A percentile compares a stretch with the other conserved stretches of the same genome.
phyloP scores from a whole-genome alignment of 2,888 invertebrate species.

The Frankliniella fusca region DNA sequence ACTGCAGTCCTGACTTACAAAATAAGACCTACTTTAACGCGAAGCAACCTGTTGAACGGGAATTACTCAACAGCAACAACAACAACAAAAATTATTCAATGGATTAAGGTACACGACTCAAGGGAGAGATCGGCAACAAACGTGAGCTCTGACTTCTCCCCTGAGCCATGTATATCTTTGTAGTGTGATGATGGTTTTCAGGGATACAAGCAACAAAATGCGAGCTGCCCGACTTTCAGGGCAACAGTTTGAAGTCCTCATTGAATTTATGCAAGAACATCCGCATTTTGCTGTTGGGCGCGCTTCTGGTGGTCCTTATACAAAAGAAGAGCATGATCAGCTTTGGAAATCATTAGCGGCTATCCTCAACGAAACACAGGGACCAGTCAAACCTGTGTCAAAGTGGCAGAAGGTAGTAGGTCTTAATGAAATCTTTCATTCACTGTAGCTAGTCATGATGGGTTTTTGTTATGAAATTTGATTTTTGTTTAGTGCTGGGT shows the following conservation, averaged over 20 bases:
- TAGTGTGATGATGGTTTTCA: background rate
- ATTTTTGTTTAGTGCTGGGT: background rate
- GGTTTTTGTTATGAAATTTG: background rate
- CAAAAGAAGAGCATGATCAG: background rate
- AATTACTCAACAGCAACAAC: conserved; percentile 24
- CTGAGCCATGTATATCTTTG: too few species aligned
- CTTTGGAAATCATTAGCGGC: background rate
- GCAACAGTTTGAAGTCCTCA: conserved; percentile 1
- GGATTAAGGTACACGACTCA: too few species aligned
- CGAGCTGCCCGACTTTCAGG: background rate
- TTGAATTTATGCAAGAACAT: background rate
- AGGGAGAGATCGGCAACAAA: too few species aligned
- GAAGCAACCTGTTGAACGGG: background rate
- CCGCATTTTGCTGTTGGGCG: conserved; percentile 16
- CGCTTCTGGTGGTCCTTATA: background rate
- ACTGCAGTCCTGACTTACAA: background rate
- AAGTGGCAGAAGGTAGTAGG: background rate
- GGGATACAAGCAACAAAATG: background rate
- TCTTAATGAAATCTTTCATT: background rate
- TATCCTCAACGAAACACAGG: background rate
- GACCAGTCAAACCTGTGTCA: background rate
- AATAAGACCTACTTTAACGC: too few species aligned
- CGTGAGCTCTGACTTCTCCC: too few species aligned
- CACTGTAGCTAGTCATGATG: too few species aligned
- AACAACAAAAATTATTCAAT: too few species aligned